Conservation (phyloP, 92 coral and sea anemone species). For the Micromussa lordhowensis region DNA sequence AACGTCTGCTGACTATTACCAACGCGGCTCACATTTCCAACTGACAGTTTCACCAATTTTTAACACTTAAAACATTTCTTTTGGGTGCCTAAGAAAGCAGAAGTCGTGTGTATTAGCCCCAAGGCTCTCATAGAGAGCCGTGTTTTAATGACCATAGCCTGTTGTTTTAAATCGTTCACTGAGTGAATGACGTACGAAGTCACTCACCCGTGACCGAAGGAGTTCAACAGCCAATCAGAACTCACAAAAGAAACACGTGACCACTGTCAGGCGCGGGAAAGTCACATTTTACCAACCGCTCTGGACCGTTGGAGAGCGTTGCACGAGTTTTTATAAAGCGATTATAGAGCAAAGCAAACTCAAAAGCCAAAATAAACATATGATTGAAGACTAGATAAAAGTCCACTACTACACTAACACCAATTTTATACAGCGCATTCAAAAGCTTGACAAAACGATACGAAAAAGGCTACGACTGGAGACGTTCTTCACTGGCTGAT, state of each 20-base stretch:
- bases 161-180: neutral
- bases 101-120: neutral
- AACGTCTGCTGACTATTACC: neutral
- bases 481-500: neutral
- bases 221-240: neutral
- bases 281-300: neutral
- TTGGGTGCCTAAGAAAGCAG: neutral
- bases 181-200: neutral
- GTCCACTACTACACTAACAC: neutral
- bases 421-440: neutral
- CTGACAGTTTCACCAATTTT: neutral
- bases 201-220: neutral
- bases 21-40: neutral
- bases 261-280: constrained; percentile 12
- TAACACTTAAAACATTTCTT: neutral
- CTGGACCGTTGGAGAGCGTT: neutral
- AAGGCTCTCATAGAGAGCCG: neutral
- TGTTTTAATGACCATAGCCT: neutral
- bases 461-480: neutral
- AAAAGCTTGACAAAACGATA: neutral
- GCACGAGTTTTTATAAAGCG: neutral
- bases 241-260: neutral
- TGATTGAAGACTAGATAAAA: neutral
- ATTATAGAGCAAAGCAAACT: neutral
- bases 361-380: neutral